These are phyloP conservation scores for Luscinia megarhynchos DNA, from an alignment of 2,797 vertebrate species.

Conservation along the genomic window DNA sequence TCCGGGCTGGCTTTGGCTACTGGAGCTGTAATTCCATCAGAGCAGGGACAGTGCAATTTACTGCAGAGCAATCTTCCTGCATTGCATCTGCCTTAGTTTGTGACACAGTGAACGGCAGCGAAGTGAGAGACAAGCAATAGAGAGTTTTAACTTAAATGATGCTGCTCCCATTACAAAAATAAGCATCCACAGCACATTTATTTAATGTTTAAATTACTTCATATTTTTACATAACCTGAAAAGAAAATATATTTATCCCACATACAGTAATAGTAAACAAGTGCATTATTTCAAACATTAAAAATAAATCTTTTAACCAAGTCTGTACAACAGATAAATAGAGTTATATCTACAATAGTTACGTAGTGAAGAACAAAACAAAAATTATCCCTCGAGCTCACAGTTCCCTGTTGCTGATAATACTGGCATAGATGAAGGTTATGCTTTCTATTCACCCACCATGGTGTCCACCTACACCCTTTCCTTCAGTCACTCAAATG, in stretches of 20 bases:
- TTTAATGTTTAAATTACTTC: constrained; percentile 81
- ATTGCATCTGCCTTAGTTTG: not conserved
- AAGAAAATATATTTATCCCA: constrained; percentile 80
- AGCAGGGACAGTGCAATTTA: fast-evolving
- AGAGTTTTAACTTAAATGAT: constrained; percentile 51
- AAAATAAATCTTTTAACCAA: constrained; percentile 77
- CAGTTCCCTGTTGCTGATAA: constrained; percentile 25
- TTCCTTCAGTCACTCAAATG: constrained; percentile 20
- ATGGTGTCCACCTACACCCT: not conserved
- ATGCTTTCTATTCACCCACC: not conserved
- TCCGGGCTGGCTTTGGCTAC: not conserved
- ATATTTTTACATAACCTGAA: constrained; percentile 74
- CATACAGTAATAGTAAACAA: constrained; percentile 77
- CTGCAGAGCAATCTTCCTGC: not conserved
- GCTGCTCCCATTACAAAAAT: constrained; percentile 77
- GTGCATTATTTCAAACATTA: constrained; percentile 80
- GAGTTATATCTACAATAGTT: constrained; percentile 74
- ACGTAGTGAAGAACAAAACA: constrained; percentile 62
- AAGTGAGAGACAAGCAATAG: not conserved
- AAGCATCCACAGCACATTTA: constrained; percentile 80
- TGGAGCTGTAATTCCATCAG: not conserved
- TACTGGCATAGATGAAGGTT: constrained; percentile 27
- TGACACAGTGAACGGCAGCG: not conserved
- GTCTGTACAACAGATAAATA: constrained; percentile 85
- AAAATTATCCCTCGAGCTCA: constrained; percentile 26